Evolutionary conservation across 2,113 vertebrate species (phyloP).

Genomic region (Aegithalos caudatus): DNA sequence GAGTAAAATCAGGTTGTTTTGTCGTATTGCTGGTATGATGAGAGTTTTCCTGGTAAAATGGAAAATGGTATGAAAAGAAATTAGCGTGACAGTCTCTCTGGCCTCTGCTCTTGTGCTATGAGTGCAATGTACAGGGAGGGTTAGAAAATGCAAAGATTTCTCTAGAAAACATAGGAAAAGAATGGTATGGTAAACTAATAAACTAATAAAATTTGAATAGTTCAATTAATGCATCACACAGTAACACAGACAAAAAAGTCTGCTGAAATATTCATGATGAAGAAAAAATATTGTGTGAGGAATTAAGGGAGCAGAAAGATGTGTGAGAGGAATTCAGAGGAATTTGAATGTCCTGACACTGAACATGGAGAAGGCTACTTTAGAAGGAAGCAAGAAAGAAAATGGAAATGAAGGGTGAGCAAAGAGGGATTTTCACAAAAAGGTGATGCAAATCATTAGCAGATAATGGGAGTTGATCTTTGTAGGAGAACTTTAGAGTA

Average conservation of each 20-base stretch:
- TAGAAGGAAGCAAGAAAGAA: background rate
- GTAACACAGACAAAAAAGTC: background rate
- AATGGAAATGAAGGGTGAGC: background rate
- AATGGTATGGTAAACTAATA: background rate
- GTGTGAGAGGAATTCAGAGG: conserved; percentile 4
- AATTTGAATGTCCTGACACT: background rate
- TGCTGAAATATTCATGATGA: conserved; percentile 45
- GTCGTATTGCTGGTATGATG: background rate
- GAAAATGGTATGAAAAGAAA: background rate
- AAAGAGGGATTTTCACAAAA: background rate
- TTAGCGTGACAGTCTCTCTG: background rate
- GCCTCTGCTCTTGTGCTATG: background rate
- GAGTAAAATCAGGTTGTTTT: background rate
- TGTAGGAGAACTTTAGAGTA: background rate
- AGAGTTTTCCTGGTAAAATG: background rate
- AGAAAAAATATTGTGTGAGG: background rate
- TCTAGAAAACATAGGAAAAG: background rate
- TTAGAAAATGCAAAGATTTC: background rate
- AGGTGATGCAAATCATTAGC: background rate
- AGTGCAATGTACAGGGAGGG: background rate
- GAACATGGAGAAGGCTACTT: background rate
- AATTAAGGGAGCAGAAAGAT: conserved; percentile 17
- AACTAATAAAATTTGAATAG: background rate
- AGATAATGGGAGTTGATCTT: background rate
- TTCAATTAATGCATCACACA: background rate